Conservation (phyloP, 2,888 invertebrate species). For the Flabesymbios commensalis region DNA sequence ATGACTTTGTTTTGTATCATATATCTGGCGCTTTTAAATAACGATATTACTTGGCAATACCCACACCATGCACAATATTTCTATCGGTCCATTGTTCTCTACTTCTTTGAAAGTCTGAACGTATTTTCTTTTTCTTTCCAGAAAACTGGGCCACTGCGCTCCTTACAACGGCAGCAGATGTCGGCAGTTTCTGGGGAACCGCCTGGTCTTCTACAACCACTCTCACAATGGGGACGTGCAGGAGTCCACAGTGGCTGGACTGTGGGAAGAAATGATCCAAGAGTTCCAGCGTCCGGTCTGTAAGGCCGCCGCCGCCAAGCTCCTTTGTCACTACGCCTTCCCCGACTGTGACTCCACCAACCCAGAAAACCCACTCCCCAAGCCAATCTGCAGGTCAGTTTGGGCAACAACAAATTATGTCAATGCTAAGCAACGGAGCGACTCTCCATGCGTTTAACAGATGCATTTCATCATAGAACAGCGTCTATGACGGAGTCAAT, state of each 20-base stretch:
- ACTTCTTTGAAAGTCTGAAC: too few species aligned
- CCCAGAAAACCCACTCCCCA: neutral
- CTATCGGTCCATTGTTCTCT: too few species aligned
- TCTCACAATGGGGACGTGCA: neutral
- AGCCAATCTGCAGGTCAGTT: neutral
- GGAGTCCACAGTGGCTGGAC: neutral
- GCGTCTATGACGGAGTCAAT: too few species aligned
- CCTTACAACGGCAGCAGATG: neutral
- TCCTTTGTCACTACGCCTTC: neutral
- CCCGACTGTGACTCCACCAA: neutral
- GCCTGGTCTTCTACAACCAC: neutral
- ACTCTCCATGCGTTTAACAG: too few species aligned
- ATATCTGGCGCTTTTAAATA: too few species aligned
- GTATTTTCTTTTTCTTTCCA: too few species aligned
- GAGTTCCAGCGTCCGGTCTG: neutral
- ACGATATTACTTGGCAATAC: too few species aligned
- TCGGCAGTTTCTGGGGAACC: neutral
- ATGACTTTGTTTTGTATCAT: too few species aligned
- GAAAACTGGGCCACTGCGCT: neutral
- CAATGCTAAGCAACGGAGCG: too few species aligned
- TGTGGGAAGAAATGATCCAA: neutral
- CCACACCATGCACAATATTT: too few species aligned
- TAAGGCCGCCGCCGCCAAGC: neutral
- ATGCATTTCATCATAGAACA: too few species aligned
- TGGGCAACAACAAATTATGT: too few species aligned